phyloP scores from a whole-genome alignment of 2,797 vertebrate genomes.

The Oophaga sylvatica region DNA sequence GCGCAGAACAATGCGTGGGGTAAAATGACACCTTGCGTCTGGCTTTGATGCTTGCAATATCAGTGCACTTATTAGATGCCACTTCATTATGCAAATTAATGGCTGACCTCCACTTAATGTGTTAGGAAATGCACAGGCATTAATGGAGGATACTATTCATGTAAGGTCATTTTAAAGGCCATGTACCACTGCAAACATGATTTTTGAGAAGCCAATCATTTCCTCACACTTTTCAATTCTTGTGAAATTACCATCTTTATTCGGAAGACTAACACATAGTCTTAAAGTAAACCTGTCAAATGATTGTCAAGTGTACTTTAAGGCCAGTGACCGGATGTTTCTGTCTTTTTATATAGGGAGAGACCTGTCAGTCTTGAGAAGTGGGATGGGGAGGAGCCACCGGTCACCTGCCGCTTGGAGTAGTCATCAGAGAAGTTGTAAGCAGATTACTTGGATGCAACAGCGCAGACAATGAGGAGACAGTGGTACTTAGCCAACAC shows the following conservation, averaged over 20 bases:
- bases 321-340: no score
- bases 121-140: not conserved
- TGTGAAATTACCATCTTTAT: not conserved
- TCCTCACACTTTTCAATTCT: not conserved
- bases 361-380: no score
- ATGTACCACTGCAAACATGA: not conserved
- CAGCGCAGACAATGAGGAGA: no score
- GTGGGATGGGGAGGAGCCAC: no score
- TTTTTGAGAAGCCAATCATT: not conserved
- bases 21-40: constrained; percentile 12
- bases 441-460: no score
- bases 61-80: not conserved
- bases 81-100: constrained; percentile 22
- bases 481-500: no score
- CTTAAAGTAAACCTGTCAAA: no score
- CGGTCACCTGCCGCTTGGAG: no score
- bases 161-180: not conserved
- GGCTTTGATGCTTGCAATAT: constrained; percentile 37
- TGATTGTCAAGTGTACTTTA: no score
- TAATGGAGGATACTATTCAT: not conserved
- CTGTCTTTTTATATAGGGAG: no score
- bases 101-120: not conserved
- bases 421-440: no score
- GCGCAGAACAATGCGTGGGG: constrained; percentile 4
- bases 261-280: no score